Percentiles rank a stretch among this genome's conserved stretches.
Conservation (phyloP, 2,113 vertebrate species). For the Myrmophylax atrothorax region DNA sequence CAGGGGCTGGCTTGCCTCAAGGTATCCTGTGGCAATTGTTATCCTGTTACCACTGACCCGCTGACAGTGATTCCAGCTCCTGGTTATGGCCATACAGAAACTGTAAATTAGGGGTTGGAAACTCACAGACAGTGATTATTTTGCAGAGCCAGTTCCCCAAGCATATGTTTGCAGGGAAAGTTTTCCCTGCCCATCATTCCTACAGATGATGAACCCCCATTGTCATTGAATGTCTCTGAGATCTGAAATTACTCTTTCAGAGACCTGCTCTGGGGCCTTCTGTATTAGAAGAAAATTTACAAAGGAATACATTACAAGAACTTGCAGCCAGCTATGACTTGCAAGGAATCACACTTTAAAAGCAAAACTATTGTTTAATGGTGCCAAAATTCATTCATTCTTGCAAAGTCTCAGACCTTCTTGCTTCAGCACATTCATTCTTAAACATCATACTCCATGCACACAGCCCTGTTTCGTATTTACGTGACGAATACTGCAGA, state of each 20-base stretch:
- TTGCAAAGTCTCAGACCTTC: conserved; percentile 4
- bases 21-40: conserved; percentile 18
- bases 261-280: background rate
- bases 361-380: conserved; percentile 16
- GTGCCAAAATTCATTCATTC: conserved; percentile 44
- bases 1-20: conserved; percentile 23
- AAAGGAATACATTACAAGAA: background rate
- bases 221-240: background rate
- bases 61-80: background rate
- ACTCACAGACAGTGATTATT: background rate
- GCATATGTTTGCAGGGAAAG: background rate
- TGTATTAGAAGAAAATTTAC: background rate
- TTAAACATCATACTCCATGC: conserved; percentile 37
- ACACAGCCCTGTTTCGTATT: conserved; percentile 20
- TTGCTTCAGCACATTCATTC: conserved; percentile 46
- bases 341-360: conserved; percentile 13
- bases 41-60: background rate
- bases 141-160: background rate
- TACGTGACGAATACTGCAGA: conserved; percentile 1
- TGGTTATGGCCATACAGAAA: background rate
- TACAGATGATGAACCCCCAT: background rate
- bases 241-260: conserved; percentile 22
- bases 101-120: background rate
- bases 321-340: background rate
- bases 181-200: background rate